Percentiles rank a stretch among this genome's conserved stretches.
These are phyloP conservation scores for Nasonovia ribisnigri DNA, from an alignment of 2,888 invertebrate genomes.

Conservation along the genomic window DNA sequence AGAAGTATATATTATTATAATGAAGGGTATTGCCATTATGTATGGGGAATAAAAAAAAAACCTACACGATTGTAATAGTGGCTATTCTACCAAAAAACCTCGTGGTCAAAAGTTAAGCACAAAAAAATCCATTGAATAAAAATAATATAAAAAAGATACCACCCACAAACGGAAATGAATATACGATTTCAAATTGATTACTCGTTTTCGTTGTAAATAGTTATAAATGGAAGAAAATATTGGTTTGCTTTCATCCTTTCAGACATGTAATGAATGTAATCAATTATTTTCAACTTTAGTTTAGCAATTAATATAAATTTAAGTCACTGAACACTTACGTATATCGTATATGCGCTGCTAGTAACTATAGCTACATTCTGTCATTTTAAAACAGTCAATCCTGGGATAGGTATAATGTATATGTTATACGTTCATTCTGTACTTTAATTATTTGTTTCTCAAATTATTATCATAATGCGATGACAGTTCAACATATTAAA, in stretches of 20 bases:
- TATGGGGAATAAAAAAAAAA: slow-evolving; percentile 49
- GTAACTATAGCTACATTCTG: not conserved
- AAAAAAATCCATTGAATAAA: slow-evolving; percentile 43
- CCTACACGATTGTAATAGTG: slow-evolving; percentile 41
- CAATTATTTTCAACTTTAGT: not conserved
- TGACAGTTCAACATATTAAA: not conserved
- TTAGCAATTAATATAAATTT: slow-evolving; percentile 16
- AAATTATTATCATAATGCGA: not conserved
- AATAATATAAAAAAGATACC: slow-evolving; percentile 11
- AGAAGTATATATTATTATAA: slow-evolving; percentile 58
- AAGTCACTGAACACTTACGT: not conserved
- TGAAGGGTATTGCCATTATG: slow-evolving; percentile 58
- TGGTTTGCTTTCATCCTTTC: not conserved
- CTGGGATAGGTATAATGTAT: not conserved
- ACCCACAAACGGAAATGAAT: slow-evolving; percentile 41
- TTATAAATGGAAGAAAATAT: slow-evolving; percentile 22
- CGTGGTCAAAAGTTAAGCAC: slow-evolving; percentile 62
- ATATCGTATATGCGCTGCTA: not conserved
- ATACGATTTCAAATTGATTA: slow-evolving; percentile 56
- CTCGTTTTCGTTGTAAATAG: slow-evolving; percentile 42
- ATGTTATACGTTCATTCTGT: not conserved
- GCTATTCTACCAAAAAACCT: slow-evolving; percentile 48
- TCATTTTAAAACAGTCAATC: not conserved
- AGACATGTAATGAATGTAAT: slow-evolving; percentile 1
- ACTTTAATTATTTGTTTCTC: not conserved